These are phyloP conservation scores for Polydrusus cervinus DNA, from an alignment of 2,888 invertebrate species.

Conservation along the genomic window DNA sequence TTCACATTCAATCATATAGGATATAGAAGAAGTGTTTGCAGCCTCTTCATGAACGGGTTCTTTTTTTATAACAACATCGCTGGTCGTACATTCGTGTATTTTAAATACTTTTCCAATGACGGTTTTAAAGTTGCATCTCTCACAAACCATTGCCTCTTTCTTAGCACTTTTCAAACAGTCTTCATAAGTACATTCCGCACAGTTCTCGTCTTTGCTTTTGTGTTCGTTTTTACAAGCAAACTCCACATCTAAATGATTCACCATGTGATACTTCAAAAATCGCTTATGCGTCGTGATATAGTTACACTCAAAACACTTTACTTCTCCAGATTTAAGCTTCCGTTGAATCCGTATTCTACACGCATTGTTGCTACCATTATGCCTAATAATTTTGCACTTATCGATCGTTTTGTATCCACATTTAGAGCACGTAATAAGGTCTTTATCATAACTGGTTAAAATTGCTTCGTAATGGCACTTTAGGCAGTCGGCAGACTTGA, in stretches of 20 bases:
- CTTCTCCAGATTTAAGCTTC: background rate
- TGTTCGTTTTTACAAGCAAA: background rate
- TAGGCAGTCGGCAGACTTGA: background rate
- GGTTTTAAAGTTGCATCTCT: conserved; percentile 1
- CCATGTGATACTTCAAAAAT: conserved; percentile 6
- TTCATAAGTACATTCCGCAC: background rate
- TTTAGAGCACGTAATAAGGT: background rate
- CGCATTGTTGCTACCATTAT: background rate
- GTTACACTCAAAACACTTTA: conserved; percentile 6
- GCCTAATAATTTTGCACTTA: background rate
- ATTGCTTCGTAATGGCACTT: background rate
- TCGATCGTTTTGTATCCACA: background rate
- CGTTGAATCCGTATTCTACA: background rate
- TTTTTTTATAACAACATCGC: no score
- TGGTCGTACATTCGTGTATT: background rate
- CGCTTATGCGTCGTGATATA: conserved; percentile 9
- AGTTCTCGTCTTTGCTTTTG: background rate
- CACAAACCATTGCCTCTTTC: background rate
- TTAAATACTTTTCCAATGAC: background rate
- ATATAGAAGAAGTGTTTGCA: no score
- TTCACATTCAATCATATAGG: background rate
- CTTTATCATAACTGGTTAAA: background rate
- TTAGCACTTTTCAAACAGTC: conserved; percentile 5
- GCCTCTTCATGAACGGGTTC: no score
- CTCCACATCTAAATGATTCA: background rate